Percentiles rank a stretch among this genome's conserved stretches.
These are phyloP conservation scores for Thamnophis elegans DNA, from an alignment of 2,797 vertebrate species.

Conservation along the genomic window DNA sequence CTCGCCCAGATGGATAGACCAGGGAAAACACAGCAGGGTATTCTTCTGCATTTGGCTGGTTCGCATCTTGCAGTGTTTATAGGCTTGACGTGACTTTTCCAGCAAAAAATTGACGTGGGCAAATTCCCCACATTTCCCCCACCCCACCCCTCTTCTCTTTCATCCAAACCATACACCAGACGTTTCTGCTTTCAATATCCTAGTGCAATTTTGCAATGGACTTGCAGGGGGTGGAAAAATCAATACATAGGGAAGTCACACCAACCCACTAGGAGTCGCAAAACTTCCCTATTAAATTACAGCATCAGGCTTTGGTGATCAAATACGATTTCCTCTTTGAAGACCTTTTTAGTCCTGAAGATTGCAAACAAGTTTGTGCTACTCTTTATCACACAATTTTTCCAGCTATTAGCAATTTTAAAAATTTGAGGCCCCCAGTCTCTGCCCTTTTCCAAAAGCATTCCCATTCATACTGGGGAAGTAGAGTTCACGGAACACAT, in stretches of 20 bases:
- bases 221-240: conserved; percentile 53
- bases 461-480: no score
- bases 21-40: conserved; percentile 12
- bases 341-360: conserved; percentile 52
- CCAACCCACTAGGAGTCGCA: conserved; percentile 29
- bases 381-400: conserved; percentile 54
- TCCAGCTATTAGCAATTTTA: conserved; percentile 47
- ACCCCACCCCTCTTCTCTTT: conserved; percentile 48
- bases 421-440: conserved; percentile 4
- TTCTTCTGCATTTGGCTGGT: conserved; percentile 50
- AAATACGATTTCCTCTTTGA: conserved; percentile 59
- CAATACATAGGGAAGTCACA: conserved; percentile 45
- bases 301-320: conserved; percentile 44
- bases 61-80: conserved; percentile 59
- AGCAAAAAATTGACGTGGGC: conserved; percentile 47
- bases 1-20: conserved; percentile 28
- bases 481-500: background rate
- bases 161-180: conserved; percentile 59
- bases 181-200: conserved; percentile 66
- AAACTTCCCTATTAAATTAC: conserved; percentile 46
- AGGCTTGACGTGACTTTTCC: conserved; percentile 65
- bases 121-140: conserved; percentile 60
- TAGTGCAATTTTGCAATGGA: conserved; percentile 46
- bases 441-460: background rate
- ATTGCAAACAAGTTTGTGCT: conserved; percentile 54